Conservation (phyloP, 2,888 invertebrate species). For the Melanostoma mellinum region DNA sequence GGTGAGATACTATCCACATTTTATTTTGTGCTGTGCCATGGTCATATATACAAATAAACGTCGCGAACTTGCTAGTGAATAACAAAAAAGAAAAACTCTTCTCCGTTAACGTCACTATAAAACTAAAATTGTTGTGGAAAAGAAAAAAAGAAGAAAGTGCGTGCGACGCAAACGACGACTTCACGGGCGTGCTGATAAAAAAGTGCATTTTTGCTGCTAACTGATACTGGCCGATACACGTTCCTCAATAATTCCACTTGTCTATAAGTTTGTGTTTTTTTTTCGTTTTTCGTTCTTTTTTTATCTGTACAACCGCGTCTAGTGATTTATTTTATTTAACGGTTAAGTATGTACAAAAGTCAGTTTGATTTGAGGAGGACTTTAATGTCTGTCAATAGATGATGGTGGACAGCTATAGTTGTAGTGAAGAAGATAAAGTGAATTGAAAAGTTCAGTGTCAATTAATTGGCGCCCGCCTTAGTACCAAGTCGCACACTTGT, state of each 20-base stretch:
- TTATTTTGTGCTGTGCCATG: conserved; percentile 38
- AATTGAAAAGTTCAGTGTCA: conserved; percentile 23
- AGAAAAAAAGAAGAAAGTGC: conserved; percentile 40
- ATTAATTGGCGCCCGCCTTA: conserved; percentile 28
- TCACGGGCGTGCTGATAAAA: conserved; percentile 21
- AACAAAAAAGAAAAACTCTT: conserved; percentile 11
- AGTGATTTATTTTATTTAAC: conserved; percentile 12
- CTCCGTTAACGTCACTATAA: conserved; percentile 40
- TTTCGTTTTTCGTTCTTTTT: conserved; percentile 3
- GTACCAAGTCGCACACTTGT: conserved; percentile 34
- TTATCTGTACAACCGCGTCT: background rate
- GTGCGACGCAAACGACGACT: conserved; percentile 32
- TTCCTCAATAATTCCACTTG: conserved; percentile 26
- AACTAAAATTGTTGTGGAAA: conserved; percentile 35
- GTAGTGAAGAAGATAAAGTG: conserved; percentile 19
- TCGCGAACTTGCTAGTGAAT: conserved; percentile 39
- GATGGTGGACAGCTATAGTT: conserved; percentile 3
- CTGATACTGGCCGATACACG: conserved; percentile 38
- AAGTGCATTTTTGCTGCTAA: conserved; percentile 56
- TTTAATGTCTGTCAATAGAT: conserved; percentile 20
- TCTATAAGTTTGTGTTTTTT: conserved; percentile 33
- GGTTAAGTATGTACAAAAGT: conserved; percentile 11
- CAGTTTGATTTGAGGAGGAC: conserved; percentile 26
- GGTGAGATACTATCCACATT: conserved; percentile 28
- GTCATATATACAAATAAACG: conserved; percentile 46